Evolutionary conservation across 2,797 vertebrate species (phyloP), one percentile per base, ranked within the genome.

Genomic region (Microctenopoma lineatum): DNA sequence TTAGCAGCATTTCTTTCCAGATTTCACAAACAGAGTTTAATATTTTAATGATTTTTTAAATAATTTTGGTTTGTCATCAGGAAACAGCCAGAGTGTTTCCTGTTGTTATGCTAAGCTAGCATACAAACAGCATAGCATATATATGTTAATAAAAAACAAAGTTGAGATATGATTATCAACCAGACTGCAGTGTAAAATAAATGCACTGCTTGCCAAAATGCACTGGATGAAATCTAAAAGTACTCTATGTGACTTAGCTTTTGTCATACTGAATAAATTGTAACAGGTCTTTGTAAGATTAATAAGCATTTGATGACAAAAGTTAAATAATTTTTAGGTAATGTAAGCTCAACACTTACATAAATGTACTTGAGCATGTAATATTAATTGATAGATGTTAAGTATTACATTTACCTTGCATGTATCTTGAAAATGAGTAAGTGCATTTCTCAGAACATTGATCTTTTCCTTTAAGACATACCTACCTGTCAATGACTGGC

Each of bases 401-500:
- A 34, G 32, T 8, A 41, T 4, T 41, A 13, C 38, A 41, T 14
- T 14, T 41, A 41, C 15, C 1, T 14, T 41, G 39, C 32, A 34
- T 15, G 4, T 41, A 14, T 41, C 39, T 41, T 13, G 14, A 36
- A 34, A 51, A 32, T 5, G 32, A 36, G 25, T n/a, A 18, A 29
- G 14, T 12, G 6, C 14, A 21, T 32, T 58, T 44, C 2, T 36
- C 21, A 32, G 14, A 34, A 53, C 21, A 16, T 21, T 3, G 0
- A 45, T 7, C 10, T 14, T 9, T 46, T 27, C 7, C 10, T 36
- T 36, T 18, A 52, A 41, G 46, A 50, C 3, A 29, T 13, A 21
- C 16, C 16, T 2, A 44, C 16, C 41, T 63, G 59, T 59, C 52
- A 59, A 12, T 62, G 34, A 66, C 29, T 62, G 36, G n/a, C 21